Percentiles rank a stretch among this genome's conserved stretches.
phyloP scores from a whole-genome alignment of 2,888 invertebrate species.

The Mantis religiosa region DNA sequence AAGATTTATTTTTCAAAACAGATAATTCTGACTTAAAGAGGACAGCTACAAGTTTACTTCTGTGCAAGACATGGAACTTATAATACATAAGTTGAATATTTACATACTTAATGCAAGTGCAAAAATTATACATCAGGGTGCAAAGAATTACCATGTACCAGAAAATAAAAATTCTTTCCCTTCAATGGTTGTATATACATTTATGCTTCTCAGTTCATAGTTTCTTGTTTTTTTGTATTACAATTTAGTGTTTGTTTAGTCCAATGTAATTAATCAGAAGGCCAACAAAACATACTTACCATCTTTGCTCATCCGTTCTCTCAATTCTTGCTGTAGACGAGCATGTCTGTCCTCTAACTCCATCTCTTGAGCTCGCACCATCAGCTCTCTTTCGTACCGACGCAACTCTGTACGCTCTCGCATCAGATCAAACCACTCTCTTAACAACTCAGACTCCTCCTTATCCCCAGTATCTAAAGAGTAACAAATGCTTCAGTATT shows the following conservation, averaged over 20 bases:
- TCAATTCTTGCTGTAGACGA: constrained; percentile 68
- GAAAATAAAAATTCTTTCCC: not conserved
- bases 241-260: too few relatives aligned
- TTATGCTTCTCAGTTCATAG: too few relatives aligned
- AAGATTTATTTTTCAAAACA: too few relatives aligned
- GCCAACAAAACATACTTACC: constrained; percentile 45
- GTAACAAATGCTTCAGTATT: not conserved
- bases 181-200: not conserved
- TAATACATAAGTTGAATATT: not conserved
- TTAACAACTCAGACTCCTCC: constrained; percentile 61
- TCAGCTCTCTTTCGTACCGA: constrained; percentile 70
- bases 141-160: not conserved
- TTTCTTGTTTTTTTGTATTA: too few relatives aligned
- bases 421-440: constrained; percentile 71
- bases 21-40: too few relatives aligned
- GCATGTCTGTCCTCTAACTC: constrained; percentile 80
- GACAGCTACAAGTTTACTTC: not conserved
- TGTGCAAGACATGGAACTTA: not conserved
- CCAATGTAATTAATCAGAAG: not conserved
- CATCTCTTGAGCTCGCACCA: constrained; percentile 73
- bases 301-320: constrained; percentile 59
- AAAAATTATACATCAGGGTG: not conserved
- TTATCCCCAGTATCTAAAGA: not conserved
- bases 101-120: not conserved
- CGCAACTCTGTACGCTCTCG: constrained; percentile 65